These are phyloP conservation scores for Eurystomus gularis DNA, from an alignment of 2,113 vertebrate species.

Conservation along the genomic window DNA sequence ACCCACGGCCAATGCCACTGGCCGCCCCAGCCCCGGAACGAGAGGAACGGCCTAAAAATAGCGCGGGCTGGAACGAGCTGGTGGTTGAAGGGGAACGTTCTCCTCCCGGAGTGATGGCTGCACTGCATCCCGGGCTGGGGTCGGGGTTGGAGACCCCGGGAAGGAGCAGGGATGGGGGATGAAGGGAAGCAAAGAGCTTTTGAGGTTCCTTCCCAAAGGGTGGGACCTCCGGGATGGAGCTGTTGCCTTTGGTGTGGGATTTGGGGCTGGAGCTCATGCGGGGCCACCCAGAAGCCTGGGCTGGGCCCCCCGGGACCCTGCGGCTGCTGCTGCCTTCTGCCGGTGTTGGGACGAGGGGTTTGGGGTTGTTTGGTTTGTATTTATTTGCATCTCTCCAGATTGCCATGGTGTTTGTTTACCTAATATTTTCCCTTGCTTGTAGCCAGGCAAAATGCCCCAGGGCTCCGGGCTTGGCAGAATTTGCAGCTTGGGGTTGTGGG, in stretches of 20 bases:
- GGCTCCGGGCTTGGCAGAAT: background rate
- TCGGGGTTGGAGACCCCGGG: background rate
- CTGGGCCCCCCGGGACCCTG: fast-evolving
- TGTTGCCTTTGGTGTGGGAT: background rate
- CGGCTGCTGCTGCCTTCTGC: background rate
- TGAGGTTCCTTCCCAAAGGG: background rate
- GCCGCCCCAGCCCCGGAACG: background rate
- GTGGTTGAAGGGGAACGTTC: background rate
- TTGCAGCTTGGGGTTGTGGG: background rate
- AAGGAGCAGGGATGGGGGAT: background rate
- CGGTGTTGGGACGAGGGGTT: background rate
- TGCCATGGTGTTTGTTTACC: background rate
- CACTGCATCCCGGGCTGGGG: background rate
- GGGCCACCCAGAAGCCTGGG: fast-evolving
- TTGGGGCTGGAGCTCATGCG: fast-evolving
- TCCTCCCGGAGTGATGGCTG: fast-evolving
- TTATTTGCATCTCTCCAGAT: background rate
- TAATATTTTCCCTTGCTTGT: background rate
- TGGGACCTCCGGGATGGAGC: background rate
- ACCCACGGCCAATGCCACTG: fast-evolving
- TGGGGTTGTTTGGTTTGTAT: background rate
- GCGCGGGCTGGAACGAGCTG: background rate
- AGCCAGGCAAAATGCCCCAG: background rate
- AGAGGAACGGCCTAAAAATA: background rate
- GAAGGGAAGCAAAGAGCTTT: fast-evolving